Evolutionary conservation across 2,888 invertebrate genomes (phyloP).

Genomic region (Chorisops tibialis): DNA sequence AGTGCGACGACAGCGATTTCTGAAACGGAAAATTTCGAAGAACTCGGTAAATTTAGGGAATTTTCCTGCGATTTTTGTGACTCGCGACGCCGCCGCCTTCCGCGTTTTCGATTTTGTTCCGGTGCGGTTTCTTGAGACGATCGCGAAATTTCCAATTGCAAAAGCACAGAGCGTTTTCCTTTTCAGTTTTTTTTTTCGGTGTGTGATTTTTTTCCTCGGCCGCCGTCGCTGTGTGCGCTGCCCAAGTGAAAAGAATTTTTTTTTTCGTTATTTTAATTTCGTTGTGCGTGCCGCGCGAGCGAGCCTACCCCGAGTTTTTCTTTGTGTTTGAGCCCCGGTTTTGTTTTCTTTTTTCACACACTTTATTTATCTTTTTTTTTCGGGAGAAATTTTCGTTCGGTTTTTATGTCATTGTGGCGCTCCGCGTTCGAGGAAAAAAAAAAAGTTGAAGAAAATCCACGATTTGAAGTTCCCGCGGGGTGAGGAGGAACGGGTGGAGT

Average conservation of each 20-base stretch:
- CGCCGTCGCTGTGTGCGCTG: background rate
- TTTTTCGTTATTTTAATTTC: background rate
- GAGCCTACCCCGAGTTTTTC: background rate
- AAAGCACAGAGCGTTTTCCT: constrained; percentile 12
- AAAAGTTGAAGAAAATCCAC: background rate
- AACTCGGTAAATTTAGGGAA: constrained; percentile 9
- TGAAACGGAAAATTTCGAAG: constrained; percentile 5
- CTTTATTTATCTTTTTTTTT: background rate
- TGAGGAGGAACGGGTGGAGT: constrained; percentile 9
- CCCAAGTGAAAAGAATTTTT: background rate
- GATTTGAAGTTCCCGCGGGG: background rate
- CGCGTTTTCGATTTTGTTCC: background rate
- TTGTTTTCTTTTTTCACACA: background rate
- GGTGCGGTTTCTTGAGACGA: background rate
- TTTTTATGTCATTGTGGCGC: background rate
- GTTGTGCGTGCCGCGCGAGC: background rate
- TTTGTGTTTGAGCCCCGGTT: background rate
- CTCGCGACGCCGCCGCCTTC: background rate
- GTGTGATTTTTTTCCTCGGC: background rate
- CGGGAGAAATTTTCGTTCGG: background rate
- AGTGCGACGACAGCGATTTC: constrained; percentile 26
- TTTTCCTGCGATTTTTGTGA: background rate
- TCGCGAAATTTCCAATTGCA: constrained; percentile 9
- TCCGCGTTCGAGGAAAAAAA: background rate
- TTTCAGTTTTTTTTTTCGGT: background rate